These are phyloP conservation scores for Euclidia mi DNA, from an alignment of 2,888 invertebrate species.

Conservation along the genomic window DNA sequence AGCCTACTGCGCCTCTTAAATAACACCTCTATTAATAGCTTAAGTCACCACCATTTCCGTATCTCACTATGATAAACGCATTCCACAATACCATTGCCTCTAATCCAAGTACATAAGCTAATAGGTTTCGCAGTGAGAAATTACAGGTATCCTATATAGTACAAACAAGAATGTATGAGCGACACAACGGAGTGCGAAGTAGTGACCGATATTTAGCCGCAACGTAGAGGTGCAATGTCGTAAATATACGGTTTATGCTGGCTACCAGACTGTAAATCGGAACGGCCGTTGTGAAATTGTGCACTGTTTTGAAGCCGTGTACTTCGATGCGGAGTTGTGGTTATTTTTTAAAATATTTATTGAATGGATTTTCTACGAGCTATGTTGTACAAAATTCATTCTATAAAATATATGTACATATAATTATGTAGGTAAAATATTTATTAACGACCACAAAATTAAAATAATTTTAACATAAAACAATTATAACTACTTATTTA, in stretches of 20 bases:
- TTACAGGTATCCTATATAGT: conserved; percentile 60
- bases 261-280: conserved; percentile 28
- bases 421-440: no score
- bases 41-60: no score
- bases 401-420: no score
- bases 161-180: conserved; percentile 61
- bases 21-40: no score
- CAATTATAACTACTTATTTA: no score
- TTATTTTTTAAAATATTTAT: conserved; percentile 27
- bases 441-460: no score
- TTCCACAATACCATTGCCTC: conserved; percentile 1
- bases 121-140: conserved; percentile 56
- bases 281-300: conserved; percentile 27
- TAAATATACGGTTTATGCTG: conserved; percentile 45
- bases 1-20: no score
- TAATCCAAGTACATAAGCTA: conserved; percentile 34
- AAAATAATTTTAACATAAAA: no score
- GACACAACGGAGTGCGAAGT: conserved; percentile 34
- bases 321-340: conserved; percentile 30
- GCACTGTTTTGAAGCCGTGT: conserved; percentile 28
- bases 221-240: conserved; percentile 30
- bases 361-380: no score
- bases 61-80: conserved; percentile 6
- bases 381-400: no score
- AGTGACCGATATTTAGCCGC: conserved; percentile 43